Percentiles rank a stretch among this genome's conserved stretches.
Evolutionary conservation across 2,113 vertebrate species (phyloP).

Genomic region (Vicugna pacos): DNA sequence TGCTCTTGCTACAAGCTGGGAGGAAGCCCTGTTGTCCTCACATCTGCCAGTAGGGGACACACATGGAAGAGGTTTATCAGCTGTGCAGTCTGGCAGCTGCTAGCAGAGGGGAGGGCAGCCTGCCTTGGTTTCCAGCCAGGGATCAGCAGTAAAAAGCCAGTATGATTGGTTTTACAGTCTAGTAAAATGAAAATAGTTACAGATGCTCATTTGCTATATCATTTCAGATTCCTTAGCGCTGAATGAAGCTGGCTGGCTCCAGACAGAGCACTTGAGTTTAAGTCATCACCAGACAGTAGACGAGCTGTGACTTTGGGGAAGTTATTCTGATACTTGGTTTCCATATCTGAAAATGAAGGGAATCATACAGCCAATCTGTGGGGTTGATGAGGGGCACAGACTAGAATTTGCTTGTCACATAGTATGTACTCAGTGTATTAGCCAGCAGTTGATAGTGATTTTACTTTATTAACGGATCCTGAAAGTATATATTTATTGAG

Average conservation of each 20-base stretch:
- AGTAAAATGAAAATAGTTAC: slow-evolving; percentile 16
- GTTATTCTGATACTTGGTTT: background rate
- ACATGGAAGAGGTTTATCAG: background rate
- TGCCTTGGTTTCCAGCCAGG: background rate
- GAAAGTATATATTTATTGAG: slow-evolving; percentile 33
- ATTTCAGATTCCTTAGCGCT: background rate
- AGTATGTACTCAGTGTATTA: background rate
- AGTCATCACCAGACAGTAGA: background rate
- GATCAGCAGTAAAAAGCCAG: background rate
- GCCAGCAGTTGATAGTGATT: background rate
- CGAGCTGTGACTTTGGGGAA: background rate
- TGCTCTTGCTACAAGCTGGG: background rate
- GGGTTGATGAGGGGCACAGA: background rate
- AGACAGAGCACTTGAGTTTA: background rate
- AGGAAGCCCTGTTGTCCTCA: background rate
- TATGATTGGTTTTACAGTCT: background rate
- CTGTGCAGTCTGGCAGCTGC: background rate
- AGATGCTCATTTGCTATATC: background rate
- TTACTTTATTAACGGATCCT: background rate
- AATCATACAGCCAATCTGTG: background rate
- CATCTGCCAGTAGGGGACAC: slow-evolving; percentile 18
- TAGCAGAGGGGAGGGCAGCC: background rate
- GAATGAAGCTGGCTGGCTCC: background rate
- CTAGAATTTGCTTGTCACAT: background rate
- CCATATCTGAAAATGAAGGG: background rate